A percentile compares a stretch with the other conserved stretches of the same genome.
Conservation (phyloP, 2,888 invertebrate genomes). For the Synanthedon vespiformis region DNA sequence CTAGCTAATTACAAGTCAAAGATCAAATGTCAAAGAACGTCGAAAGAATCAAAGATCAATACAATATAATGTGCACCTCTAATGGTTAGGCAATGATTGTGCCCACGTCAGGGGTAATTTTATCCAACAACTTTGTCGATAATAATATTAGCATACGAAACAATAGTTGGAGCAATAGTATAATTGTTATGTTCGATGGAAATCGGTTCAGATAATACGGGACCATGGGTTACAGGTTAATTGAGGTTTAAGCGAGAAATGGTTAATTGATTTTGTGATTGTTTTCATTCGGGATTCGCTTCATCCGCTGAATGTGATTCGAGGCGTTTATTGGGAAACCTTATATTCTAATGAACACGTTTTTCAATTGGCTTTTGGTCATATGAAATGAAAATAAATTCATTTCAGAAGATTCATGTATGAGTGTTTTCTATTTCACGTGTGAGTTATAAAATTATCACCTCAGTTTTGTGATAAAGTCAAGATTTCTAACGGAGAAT, state of each 20-base stretch:
- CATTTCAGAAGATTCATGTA: no score
- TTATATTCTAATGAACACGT: no score
- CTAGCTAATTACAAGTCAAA: no score
- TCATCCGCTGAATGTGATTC: neutral
- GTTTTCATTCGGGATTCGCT: neutral
- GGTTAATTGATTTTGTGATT: conserved; percentile 4
- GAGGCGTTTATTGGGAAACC: no score
- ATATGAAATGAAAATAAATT: no score
- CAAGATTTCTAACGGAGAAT: no score
- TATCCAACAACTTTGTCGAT: neutral
- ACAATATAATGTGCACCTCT: neutral
- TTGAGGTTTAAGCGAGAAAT: conserved; percentile 13
- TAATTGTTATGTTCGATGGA: conserved; percentile 19
- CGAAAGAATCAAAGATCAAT: no score
- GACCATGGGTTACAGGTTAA: conserved; percentile 16
- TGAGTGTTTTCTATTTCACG: no score
- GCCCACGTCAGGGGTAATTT: neutral
- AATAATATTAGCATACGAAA: conserved; percentile 12
- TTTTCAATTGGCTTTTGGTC: no score
- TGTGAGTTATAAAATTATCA: no score
- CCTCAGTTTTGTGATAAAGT: no score
- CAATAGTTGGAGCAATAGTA: conserved; percentile 31
- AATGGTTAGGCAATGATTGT: neutral
- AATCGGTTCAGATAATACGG: conserved; percentile 7
- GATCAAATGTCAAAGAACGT: no score